Evolutionary conservation across 2,113 vertebrate species (phyloP).

Genomic region (Gadus chalcogrammus): DNA sequence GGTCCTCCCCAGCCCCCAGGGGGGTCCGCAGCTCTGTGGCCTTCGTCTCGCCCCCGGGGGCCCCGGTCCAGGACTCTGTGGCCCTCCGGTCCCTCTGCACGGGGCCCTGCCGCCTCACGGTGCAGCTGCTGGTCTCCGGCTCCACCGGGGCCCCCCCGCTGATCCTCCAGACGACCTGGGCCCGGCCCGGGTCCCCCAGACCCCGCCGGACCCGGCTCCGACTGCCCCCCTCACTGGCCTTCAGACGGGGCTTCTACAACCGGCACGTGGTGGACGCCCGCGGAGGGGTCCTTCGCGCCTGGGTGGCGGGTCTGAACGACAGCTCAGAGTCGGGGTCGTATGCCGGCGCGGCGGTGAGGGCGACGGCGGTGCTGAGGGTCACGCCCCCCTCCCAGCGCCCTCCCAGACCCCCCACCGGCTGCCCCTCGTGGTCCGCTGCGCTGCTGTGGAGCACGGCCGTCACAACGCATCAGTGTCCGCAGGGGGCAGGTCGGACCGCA

Average conservation of each 20-base stretch:
- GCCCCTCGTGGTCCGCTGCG: constrained; percentile 80
- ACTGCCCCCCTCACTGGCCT: constrained; percentile 80
- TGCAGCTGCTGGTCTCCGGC: constrained; percentile 82
- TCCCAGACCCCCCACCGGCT: constrained; percentile 72
- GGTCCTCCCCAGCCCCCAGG: constrained; percentile 57
- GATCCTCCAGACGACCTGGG: constrained; percentile 84
- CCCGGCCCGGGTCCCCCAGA: constrained; percentile 59
- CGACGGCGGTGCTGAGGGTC: constrained; percentile 72
- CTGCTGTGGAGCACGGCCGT: constrained; percentile 75
- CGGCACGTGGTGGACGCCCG: constrained; percentile 70
- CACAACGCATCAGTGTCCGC: constrained; percentile 68
- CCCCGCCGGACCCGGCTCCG: constrained; percentile 73
- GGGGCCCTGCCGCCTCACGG: constrained; percentile 74
- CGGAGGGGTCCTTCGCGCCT: constrained; percentile 78
- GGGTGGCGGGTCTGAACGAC: constrained; percentile 69
- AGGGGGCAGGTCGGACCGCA: constrained; percentile 79
- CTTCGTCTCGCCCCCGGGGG: constrained; percentile 77
- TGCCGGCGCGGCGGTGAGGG: constrained; percentile 65
- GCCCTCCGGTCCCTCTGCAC: constrained; percentile 83
- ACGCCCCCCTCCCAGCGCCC: constrained; percentile 75
- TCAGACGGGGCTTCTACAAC: constrained; percentile 77
- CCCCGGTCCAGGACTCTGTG: constrained; percentile 71
- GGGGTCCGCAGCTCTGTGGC: constrained; percentile 73
- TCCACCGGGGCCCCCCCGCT: constrained; percentile 70
- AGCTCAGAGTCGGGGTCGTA: constrained; percentile 53